A percentile compares a stretch with the other conserved stretches of the same genome.
Evolutionary conservation across 2,888 invertebrate species (phyloP).

Genomic region (Agrenia bidenticulata): DNA sequence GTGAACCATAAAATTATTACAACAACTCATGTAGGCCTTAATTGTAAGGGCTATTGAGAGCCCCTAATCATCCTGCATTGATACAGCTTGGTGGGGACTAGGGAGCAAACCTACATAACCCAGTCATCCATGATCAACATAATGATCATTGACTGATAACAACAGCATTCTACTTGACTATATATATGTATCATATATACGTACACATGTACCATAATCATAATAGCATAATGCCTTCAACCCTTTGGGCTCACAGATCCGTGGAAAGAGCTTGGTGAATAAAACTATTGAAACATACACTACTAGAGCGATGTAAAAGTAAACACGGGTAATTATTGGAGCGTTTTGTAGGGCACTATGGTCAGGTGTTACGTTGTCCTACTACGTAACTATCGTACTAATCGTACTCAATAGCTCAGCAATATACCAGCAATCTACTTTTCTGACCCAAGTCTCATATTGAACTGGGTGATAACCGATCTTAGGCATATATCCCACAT

Average conservation of each 20-base stretch:
- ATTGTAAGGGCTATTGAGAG: conserved; percentile 1
- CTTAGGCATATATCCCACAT: too few species aligned
- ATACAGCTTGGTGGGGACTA: not conserved
- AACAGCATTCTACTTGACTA: not conserved
- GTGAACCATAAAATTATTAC: conserved; percentile 1
- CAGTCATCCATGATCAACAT: conserved; percentile 5
- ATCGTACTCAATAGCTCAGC: not conserved
- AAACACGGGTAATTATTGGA: conserved; percentile 44
- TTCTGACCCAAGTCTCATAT: too few species aligned
- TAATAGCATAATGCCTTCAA: too few species aligned
- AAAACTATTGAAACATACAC: not conserved
- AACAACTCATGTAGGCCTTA: conserved; percentile 1
- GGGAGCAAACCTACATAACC: conserved; percentile 2
- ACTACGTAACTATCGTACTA: conserved; percentile 1
- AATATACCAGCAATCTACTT: too few species aligned
- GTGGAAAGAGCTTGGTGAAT: not conserved
- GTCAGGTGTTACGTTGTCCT: conserved; percentile 33
- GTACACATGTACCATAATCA: too few species aligned
- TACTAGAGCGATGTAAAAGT: not conserved
- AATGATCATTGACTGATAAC: conserved; percentile 21
- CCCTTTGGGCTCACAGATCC: too few species aligned
- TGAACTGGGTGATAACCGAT: too few species aligned
- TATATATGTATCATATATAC: not conserved
- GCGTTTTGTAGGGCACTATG: conserved; percentile 50
- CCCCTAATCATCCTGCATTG: not conserved